These are phyloP conservation scores for Diadromus collaris DNA, from an alignment of 2,888 invertebrate genomes.

Conservation along the genomic window DNA sequence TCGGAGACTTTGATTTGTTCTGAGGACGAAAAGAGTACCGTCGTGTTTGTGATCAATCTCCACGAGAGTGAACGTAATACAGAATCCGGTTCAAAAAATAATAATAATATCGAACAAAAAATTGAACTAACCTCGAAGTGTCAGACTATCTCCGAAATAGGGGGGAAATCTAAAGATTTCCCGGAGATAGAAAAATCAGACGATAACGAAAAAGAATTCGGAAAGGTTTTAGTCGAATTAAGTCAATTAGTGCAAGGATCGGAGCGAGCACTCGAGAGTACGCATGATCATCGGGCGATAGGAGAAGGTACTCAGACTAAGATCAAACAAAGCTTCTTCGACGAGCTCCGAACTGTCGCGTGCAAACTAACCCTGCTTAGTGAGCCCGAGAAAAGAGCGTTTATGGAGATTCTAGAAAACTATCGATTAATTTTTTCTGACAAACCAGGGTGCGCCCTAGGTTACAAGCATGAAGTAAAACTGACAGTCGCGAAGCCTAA, in stretches of 20 bases:
- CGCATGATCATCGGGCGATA: not conserved
- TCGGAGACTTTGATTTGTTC: slow-evolving; percentile 12
- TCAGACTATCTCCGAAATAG: not conserved
- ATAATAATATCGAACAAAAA: not conserved
- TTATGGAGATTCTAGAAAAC: not conserved
- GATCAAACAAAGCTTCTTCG: not conserved
- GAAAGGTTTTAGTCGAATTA: slow-evolving; percentile 35
- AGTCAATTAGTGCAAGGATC: slow-evolving; percentile 59
- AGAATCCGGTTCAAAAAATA: not conserved
- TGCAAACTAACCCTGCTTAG: slow-evolving; percentile 5
- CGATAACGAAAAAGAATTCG: not conserved
- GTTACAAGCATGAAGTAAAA: slow-evolving; percentile 66
- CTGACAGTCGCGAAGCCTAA: slow-evolving; percentile 63
- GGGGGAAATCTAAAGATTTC: not conserved
- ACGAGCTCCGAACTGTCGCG: slow-evolving; percentile 6
- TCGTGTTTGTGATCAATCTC: slow-evolving; percentile 10
- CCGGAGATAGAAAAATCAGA: not conserved
- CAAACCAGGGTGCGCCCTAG: slow-evolving; percentile 60
- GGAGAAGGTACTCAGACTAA: not conserved
- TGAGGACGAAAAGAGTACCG: not conserved
- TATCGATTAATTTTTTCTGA: slow-evolving; percentile 60
- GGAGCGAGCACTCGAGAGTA: not conserved
- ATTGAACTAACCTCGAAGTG: not conserved
- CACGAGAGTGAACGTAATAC: not conserved
- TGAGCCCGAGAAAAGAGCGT: not conserved